Conservation (phyloP, 1,140 invertebrate genomes). For the Drosophila bifasciata region DNA sequence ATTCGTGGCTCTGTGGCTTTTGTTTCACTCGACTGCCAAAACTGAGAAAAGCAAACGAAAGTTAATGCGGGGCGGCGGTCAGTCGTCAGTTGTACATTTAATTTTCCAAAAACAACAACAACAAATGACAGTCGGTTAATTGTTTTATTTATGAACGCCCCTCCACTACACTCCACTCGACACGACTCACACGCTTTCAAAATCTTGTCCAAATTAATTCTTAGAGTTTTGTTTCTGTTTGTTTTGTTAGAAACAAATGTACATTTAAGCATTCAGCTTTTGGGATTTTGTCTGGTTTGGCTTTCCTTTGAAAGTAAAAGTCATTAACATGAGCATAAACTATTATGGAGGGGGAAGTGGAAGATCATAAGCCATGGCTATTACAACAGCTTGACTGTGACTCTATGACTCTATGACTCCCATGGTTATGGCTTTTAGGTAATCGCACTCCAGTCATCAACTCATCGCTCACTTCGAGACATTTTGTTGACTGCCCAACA, state of each 20-base stretch:
- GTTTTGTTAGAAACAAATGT: conserved; percentile 27
- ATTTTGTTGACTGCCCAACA: conserved; percentile 64
- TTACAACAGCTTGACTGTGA: conserved; percentile 52
- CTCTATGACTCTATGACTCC: conserved; percentile 3
- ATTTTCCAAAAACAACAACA: conserved; percentile 41
- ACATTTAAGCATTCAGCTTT: conserved; percentile 39
- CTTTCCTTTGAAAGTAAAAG: conserved; percentile 70
- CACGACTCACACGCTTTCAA: conserved; percentile 47
- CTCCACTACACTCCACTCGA: not conserved
- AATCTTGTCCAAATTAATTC: conserved; percentile 25
- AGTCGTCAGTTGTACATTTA: conserved; percentile 53
- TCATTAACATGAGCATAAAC: conserved; percentile 66
- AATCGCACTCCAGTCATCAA: conserved; percentile 48
- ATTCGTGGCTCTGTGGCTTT: conserved; percentile 37
- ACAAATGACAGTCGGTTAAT: conserved; percentile 39
- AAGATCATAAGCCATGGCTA: conserved; percentile 47
- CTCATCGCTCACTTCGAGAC: conserved; percentile 24
- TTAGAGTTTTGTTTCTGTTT: conserved; percentile 45
- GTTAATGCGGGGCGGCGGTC: conserved; percentile 61
- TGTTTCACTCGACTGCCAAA: conserved; percentile 34
- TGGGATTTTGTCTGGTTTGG: conserved; percentile 49
- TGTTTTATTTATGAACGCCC: conserved; percentile 48
- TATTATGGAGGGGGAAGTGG: conserved; percentile 48
- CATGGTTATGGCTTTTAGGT: conserved; percentile 56
- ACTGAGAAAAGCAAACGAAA: conserved; percentile 50